These are phyloP conservation scores for Argyra leucocephala DNA, from an alignment of 2,888 invertebrate species.

Conservation along the genomic window DNA sequence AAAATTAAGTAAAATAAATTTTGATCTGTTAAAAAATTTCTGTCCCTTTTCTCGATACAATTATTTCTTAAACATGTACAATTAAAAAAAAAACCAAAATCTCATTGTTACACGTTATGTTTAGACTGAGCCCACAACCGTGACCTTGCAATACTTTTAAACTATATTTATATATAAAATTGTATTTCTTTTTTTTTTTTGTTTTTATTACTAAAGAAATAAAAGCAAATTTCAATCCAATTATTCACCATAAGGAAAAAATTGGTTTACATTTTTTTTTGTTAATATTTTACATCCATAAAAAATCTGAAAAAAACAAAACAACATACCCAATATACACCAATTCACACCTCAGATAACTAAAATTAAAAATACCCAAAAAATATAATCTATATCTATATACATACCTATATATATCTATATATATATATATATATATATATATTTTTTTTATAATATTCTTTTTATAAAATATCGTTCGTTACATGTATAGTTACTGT, in stretches of 20 bases:
- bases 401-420: neutral
- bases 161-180: neutral
- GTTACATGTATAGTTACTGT: too few species aligned
- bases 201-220: too few species aligned
- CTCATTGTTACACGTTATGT: neutral
- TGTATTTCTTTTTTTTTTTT: too few species aligned
- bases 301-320: neutral
- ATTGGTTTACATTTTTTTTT: neutral
- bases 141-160: conserved; percentile 1
- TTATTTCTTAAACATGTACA: too few species aligned
- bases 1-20: too few species aligned
- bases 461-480: neutral
- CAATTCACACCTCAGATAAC: neutral
- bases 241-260: neutral
- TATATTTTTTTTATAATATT: neutral
- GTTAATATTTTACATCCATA: neutral
- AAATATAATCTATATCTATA: neutral
- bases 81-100: too few species aligned
- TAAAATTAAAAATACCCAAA: neutral
- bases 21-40: too few species aligned
- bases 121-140: neutral
- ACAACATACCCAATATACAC: neutral
- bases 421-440: neutral
- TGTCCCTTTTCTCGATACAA: too few species aligned
- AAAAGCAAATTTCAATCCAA: neutral